Evolutionary conservation across 1,140 invertebrate species (phyloP).

Genomic region (Hylyphantes graminicola): DNA sequence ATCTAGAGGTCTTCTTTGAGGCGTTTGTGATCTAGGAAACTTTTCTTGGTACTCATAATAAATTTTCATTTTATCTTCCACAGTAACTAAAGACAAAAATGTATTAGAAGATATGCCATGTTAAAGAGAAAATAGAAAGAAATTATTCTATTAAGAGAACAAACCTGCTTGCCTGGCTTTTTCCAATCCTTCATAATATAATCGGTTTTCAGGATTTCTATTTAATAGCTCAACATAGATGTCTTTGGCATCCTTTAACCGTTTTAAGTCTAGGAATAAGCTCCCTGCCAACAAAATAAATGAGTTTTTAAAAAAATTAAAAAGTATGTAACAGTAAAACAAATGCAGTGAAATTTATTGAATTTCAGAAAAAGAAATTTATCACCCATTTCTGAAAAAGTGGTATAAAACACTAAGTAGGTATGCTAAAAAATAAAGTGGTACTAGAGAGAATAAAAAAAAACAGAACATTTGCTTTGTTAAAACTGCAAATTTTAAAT

Average conservation of each 20-base stretch:
- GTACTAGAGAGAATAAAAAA: no score
- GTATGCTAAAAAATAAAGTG: no score
- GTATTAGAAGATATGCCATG: neutral
- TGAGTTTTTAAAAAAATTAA: neutral
- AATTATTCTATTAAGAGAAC: neutral
- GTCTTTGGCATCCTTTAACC: conserved; percentile 79
- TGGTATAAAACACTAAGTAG: no score
- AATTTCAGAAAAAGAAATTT: no score
- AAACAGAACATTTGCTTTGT: no score
- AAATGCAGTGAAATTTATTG: no score
- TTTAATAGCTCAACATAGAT: conserved; percentile 87
- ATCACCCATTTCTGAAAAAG: no score
- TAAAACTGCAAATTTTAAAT: no score
- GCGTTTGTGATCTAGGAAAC: conserved; percentile 87
- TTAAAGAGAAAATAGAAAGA: neutral
- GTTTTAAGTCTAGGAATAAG: conserved; percentile 77
- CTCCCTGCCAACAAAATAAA: conserved; percentile 68
- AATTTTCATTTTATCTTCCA: conserved; percentile 82
- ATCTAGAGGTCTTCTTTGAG: conserved; percentile 86
- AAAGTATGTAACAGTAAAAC: neutral
- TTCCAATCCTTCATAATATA: conserved; percentile 91
- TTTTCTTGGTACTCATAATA: conserved; percentile 81
- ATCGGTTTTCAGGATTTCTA: conserved; percentile 95
- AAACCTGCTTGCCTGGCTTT: conserved; percentile 78
- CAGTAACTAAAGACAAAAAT: conserved; percentile 12